A percentile compares a stretch with the other conserved stretches of the same genome.
These are phyloP conservation scores for Oncorhynchus mykiss DNA, from an alignment of 2,113 vertebrate genomes.

Conservation along the genomic window DNA sequence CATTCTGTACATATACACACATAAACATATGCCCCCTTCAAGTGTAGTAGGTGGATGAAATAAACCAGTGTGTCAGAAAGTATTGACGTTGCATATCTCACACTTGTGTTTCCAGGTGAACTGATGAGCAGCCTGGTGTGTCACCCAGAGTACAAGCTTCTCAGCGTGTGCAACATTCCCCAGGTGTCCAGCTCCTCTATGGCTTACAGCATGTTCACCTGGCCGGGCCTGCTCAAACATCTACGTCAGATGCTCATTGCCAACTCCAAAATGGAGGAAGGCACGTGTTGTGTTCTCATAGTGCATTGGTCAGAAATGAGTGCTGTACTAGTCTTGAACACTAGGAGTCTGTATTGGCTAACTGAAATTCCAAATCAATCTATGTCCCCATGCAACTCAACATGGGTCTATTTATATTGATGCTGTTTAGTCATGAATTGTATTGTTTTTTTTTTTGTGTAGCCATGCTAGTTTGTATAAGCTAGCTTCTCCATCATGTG, in stretches of 20 bases:
- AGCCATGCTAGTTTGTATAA: no score
- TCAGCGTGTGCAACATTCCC: conserved; percentile 86
- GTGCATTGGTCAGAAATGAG: no score
- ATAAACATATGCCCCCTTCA: neutral
- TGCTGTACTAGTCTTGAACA: no score
- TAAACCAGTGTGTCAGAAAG: neutral
- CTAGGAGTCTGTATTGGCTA: no score
- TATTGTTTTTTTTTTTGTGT: no score
- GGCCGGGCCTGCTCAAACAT: conserved; percentile 88
- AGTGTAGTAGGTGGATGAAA: neutral
- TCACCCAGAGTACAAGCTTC: conserved; percentile 92
- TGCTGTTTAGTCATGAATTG: no score
- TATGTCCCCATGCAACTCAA: no score
- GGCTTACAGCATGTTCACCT: conserved; percentile 86
- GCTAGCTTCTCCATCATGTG: neutral
- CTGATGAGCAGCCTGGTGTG: conserved; percentile 82
- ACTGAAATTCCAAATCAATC: no score
- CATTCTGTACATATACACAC: neutral
- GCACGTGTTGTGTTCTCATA: conserved; percentile 44
- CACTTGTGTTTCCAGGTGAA: conserved; percentile 76
- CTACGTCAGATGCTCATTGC: conserved; percentile 96
- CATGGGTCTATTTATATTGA: no score
- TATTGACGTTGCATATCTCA: neutral
- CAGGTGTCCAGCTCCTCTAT: conserved; percentile 86
- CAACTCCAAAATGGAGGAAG: conserved; percentile 92